Conservation (phyloP, 2,113 vertebrate genomes). For the Oncorhynchus keta region DNA sequence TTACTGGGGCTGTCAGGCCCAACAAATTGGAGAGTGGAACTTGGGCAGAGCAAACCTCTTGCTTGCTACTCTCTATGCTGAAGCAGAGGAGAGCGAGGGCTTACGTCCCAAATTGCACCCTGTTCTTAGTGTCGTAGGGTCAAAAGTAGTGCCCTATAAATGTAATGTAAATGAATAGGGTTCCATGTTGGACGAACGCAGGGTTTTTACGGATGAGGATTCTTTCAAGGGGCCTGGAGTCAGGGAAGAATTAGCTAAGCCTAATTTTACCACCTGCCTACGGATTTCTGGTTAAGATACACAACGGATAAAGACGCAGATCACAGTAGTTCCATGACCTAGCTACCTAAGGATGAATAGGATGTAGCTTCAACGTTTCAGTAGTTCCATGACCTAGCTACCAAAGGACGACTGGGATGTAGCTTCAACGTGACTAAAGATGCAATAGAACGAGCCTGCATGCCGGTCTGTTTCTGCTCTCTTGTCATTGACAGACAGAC, state of each 20-base stretch:
- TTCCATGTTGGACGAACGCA: slow-evolving; percentile 3
- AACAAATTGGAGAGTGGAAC: slow-evolving; percentile 69
- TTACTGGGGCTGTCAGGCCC: slow-evolving; percentile 55
- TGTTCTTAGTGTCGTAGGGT: no score
- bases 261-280: slow-evolving; percentile 18
- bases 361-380: no score
- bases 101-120: slow-evolving; percentile 5
- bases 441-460: no score
- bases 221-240: slow-evolving; percentile 53
- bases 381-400: no score
- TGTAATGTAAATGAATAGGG: no score
- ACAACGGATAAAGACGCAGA: neutral
- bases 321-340: neutral
- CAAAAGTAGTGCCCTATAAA: no score
- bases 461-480: no score
- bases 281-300: slow-evolving; percentile 1
- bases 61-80: slow-evolving; percentile 39
- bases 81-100: slow-evolving; percentile 24
- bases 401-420: no score
- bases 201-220: slow-evolving; percentile 58
- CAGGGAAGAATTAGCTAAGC: slow-evolving; percentile 34
- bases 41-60: slow-evolving; percentile 54
- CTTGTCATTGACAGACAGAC: no score
- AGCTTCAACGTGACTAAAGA: no score
- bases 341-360: neutral